Conservation (phyloP, 2,113 vertebrate genomes). For the Lontra canadensis region DNA sequence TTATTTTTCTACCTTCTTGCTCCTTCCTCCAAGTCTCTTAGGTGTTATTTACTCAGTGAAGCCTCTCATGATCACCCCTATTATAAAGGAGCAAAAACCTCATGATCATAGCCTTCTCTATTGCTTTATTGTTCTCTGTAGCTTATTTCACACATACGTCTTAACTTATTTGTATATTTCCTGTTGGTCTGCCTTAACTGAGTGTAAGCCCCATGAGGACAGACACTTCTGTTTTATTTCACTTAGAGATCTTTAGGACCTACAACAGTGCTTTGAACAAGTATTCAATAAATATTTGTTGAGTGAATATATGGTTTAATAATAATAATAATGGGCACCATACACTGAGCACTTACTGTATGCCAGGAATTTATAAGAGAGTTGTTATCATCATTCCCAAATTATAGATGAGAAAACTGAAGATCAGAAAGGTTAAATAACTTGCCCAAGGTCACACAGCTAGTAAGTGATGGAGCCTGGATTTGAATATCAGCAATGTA, state of each 20-base stretch:
- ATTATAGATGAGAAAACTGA: not conserved
- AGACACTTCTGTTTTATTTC: constrained; percentile 49
- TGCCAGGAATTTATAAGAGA: not conserved
- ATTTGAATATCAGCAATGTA: constrained; percentile 18
- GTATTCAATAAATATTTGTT: not conserved
- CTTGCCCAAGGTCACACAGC: not conserved
- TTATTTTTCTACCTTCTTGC: not conserved
- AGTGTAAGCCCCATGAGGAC: not conserved
- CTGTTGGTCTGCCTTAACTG: not conserved
- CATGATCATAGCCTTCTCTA: not conserved
- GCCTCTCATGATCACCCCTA: not conserved
- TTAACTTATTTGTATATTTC: not conserved
- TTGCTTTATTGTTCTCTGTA: not conserved
- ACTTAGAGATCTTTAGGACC: not conserved
- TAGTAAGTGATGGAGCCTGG: not conserved
- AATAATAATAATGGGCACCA: not conserved
- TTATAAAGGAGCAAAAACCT: not conserved
- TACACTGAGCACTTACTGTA: not conserved
- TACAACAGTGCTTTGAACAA: not conserved
- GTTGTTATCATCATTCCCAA: not conserved
- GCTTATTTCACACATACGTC: not conserved
- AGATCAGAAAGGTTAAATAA: not conserved
- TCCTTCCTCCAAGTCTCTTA: not conserved
- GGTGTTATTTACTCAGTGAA: not conserved
- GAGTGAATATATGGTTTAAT: not conserved